phyloP scores from a whole-genome alignment of 2,113 vertebrate species.

The Pampusana beccarii region DNA sequence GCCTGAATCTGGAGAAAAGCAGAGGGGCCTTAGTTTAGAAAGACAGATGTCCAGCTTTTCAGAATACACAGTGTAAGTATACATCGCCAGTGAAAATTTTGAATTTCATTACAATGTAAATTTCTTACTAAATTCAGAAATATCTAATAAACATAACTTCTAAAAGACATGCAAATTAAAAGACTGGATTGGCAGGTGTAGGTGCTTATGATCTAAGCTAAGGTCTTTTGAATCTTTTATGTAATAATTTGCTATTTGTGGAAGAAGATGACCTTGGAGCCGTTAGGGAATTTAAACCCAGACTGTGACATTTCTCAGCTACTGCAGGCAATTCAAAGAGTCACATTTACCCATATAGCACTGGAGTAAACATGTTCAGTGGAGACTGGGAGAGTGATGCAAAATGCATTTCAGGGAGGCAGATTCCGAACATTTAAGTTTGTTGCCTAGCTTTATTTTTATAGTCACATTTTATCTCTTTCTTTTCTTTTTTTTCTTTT shows the following conservation, averaged over 20 bases:
- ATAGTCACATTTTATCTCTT: not conserved
- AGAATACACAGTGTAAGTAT: not conserved
- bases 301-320: not conserved
- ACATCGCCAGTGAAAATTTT: rapidly evolving
- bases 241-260: not conserved
- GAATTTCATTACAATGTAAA: not conserved
- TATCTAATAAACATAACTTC: not conserved
- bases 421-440: not conserved
- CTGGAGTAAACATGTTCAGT: not conserved
- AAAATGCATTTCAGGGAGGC: not conserved
- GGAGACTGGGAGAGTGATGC: not conserved
- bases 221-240: not conserved
- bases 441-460: not conserved
- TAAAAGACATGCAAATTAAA: not conserved
- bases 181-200: not conserved
- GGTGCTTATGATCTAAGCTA: not conserved
- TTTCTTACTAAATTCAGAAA: not conserved
- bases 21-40: not conserved
- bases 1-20: not conserved
- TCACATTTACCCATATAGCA: not conserved
- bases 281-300: not conserved
- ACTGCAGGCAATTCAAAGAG: not conserved
- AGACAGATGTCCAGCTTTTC: not conserved
- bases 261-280: not conserved
- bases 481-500: too few relatives aligned